These are phyloP conservation scores for Gryon sp. DNA, from an alignment of 1,140 invertebrate species.

Conservation along the genomic window DNA sequence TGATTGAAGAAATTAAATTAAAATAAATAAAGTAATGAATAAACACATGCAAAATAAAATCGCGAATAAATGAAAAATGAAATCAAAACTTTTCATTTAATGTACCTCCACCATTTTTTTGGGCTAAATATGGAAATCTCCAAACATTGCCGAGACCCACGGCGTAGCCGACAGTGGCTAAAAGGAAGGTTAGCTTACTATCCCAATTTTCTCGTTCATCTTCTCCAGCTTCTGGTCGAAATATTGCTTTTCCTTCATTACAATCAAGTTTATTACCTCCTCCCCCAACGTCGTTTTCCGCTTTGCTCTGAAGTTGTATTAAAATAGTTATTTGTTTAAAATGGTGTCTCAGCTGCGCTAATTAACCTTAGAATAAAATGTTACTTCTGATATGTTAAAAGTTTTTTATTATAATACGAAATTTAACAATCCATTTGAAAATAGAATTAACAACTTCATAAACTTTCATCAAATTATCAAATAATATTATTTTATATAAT, in stretches of 20 bases:
- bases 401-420: too few species aligned
- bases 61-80: too few species aligned
- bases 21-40: too few species aligned
- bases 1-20: too few species aligned
- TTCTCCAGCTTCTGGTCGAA: conserved; percentile 87
- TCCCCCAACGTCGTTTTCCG: conserved; percentile 73
- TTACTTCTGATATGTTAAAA: background rate
- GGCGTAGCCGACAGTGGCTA: conserved; percentile 95
- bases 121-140: conserved; percentile 94
- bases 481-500: too few species aligned
- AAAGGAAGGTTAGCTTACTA: conserved; percentile 93
- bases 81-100: background rate
- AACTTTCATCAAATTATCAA: too few species aligned
- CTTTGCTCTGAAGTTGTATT: conserved; percentile 66
- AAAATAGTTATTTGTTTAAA: background rate
- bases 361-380: too few species aligned
- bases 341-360: background rate
- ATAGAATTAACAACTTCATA: too few species aligned
- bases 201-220: conserved; percentile 95
- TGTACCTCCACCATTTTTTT: conserved; percentile 93
- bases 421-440: too few species aligned
- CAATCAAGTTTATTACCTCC: conserved; percentile 80
- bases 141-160: conserved; percentile 97
- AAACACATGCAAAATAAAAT: too few species aligned
- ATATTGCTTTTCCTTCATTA: conserved; percentile 82